Conservation (phyloP, 2,888 invertebrate species). For the Tachina grossa region DNA sequence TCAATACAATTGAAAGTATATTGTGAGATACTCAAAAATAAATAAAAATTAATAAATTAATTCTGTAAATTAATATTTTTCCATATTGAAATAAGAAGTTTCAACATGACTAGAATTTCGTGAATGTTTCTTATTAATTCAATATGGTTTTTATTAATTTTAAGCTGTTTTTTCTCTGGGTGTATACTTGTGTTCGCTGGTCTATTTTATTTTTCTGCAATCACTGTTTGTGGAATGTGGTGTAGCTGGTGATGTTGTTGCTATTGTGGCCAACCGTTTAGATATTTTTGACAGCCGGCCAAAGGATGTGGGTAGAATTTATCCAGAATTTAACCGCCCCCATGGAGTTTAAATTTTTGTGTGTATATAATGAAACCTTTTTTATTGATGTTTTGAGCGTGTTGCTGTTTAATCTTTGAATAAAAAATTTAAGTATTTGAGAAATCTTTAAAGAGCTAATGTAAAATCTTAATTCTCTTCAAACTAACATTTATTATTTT, state of each 20-base stretch:
- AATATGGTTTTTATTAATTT: too few relatives aligned
- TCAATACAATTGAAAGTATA: too few relatives aligned
- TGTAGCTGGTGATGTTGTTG: constrained; percentile 15
- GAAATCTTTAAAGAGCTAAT: too few relatives aligned
- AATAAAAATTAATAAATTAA: too few relatives aligned
- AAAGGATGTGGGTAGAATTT: constrained; percentile 39
- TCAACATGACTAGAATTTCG: too few relatives aligned
- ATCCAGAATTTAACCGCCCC: constrained; percentile 11
- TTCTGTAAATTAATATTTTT: too few relatives aligned
- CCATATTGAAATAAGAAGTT: too few relatives aligned
- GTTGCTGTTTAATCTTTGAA: not conserved
- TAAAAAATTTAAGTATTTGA: not conserved
- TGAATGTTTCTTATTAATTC: too few relatives aligned
- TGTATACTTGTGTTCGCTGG: constrained; percentile 5
- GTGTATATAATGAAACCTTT: constrained; percentile 1
- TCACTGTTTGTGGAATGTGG: constrained; percentile 44
- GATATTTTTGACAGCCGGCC: constrained; percentile 48
- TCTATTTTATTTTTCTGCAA: not conserved
- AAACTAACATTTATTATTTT: not conserved
- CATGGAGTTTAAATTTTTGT: not conserved
- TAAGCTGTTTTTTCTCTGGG: too few relatives aligned
- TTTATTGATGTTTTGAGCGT: not conserved
- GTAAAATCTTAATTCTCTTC: not conserved
- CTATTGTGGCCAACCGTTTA: constrained; percentile 1
- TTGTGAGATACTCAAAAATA: too few relatives aligned